Conservation (phyloP, 2,797 vertebrate genomes). For the Aldrovandia affinis region DNA sequence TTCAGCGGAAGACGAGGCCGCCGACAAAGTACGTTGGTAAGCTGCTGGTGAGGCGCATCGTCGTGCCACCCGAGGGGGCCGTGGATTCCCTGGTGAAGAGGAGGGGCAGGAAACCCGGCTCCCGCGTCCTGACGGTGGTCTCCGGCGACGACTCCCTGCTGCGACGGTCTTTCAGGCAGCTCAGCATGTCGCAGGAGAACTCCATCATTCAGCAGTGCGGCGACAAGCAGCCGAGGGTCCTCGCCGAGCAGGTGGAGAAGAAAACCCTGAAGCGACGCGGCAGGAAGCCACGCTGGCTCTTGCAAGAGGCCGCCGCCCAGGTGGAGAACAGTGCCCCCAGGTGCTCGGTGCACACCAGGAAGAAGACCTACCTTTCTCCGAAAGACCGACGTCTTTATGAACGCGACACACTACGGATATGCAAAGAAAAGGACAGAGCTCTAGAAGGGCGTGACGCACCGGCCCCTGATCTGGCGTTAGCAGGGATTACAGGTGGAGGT, state of each 20-base stretch:
- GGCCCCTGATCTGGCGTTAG: not conserved
- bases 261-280: conserved; percentile 70
- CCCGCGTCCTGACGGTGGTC: conserved; percentile 49
- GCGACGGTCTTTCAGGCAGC: conserved; percentile 74
- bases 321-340: conserved; percentile 56
- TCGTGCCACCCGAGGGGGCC: conserved; percentile 31
- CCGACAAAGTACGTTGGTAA: not conserved
- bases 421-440: not conserved
- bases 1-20: not conserved
- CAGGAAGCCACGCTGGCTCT: conserved; percentile 72
- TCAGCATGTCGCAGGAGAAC: conserved; percentile 64
- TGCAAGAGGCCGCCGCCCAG: conserved; percentile 69
- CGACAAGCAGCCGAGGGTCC: conserved; percentile 60
- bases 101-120: conserved; percentile 62
- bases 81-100: conserved; percentile 53
- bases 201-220: conserved; percentile 57
- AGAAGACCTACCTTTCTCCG: conserved; percentile 23
- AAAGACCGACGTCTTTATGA: not conserved
- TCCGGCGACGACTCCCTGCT: conserved; percentile 51
- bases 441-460: not conserved
- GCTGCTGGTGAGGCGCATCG: conserved; percentile 10
- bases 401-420: not conserved
- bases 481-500: not conserved
- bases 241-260: conserved; percentile 66
- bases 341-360: conserved; percentile 49